These are phyloP conservation scores for Noctua fimbriata DNA, from an alignment of 2,888 invertebrate species.

Conservation along the genomic window DNA sequence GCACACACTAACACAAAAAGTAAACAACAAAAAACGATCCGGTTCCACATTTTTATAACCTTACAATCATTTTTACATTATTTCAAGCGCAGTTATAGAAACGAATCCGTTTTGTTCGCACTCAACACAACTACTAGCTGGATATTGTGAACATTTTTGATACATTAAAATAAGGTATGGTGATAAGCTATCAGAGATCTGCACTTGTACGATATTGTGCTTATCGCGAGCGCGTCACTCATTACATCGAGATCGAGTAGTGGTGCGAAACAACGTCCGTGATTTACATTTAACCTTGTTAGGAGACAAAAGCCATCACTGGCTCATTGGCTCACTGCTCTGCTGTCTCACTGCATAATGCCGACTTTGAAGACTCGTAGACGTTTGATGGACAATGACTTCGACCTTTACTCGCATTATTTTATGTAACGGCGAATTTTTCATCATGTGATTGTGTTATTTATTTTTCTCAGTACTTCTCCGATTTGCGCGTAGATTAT, in stretches of 20 bases:
- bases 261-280: constrained; percentile 63
- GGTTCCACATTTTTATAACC: constrained; percentile 74
- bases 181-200: constrained; percentile 85
- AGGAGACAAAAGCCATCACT: constrained; percentile 49
- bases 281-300: constrained; percentile 74
- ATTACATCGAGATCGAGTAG: constrained; percentile 65
- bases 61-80: constrained; percentile 60
- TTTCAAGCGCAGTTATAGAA: constrained; percentile 46
- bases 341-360: constrained; percentile 18
- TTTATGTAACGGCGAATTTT: constrained; percentile 20
- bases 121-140: constrained; percentile 51
- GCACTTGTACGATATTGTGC: constrained; percentile 73
- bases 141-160: constrained; percentile 70
- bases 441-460: constrained; percentile 39
- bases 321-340: constrained; percentile 4
- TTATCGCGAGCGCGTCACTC: constrained; percentile 78
- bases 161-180: constrained; percentile 74
- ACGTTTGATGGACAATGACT: constrained; percentile 32
- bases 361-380: constrained; percentile 17
- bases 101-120: constrained; percentile 43
- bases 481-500: background rate
- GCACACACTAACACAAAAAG: constrained; percentile 73
- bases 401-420: constrained; percentile 1
- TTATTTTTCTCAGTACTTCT: constrained; percentile 23
- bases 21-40: constrained; percentile 72